Percentiles rank a stretch among this genome's conserved stretches.
Conservation (phyloP, 2,797 vertebrate genomes). For the Chelon auratus region DNA sequence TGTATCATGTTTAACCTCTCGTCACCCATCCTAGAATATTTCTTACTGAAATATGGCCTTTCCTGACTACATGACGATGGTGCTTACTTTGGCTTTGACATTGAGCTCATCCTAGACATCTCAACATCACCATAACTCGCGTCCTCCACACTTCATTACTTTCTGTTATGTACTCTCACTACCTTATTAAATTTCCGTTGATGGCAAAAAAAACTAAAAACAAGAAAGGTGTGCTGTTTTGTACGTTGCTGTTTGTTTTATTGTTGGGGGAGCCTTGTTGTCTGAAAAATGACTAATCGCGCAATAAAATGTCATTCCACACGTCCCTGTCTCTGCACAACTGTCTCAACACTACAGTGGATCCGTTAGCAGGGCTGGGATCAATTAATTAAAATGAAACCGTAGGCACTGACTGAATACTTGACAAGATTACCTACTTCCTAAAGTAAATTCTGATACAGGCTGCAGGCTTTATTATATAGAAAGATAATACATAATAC, state of each 20-base stretch:
- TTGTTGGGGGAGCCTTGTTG: conserved; percentile 86
- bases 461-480: neutral
- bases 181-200: conserved; percentile 88
- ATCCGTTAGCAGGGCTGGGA: conserved; percentile 15
- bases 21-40: conserved; percentile 79
- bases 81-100: conserved; percentile 89
- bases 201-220: conserved; percentile 82
- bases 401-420: neutral
- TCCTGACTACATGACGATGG: conserved; percentile 87
- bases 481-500: no score
- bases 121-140: conserved; percentile 76
- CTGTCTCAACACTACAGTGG: conserved; percentile 51
- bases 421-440: neutral
- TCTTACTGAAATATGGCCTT: conserved; percentile 84
- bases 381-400: neutral
- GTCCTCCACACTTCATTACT: conserved; percentile 78
- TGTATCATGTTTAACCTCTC: conserved; percentile 84
- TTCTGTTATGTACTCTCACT: conserved; percentile 86
- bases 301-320: conserved; percentile 87
- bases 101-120: conserved; percentile 81
- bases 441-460: neutral
- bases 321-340: conserved; percentile 66
- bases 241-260: conserved; percentile 86
- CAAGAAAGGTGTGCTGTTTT: conserved; percentile 85
- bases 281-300: conserved; percentile 88